Percentiles rank a stretch among this genome's conserved stretches.
Evolutionary conservation across 2,888 invertebrate species (phyloP).

Genomic region (Caenorhabditis japonica): DNA sequence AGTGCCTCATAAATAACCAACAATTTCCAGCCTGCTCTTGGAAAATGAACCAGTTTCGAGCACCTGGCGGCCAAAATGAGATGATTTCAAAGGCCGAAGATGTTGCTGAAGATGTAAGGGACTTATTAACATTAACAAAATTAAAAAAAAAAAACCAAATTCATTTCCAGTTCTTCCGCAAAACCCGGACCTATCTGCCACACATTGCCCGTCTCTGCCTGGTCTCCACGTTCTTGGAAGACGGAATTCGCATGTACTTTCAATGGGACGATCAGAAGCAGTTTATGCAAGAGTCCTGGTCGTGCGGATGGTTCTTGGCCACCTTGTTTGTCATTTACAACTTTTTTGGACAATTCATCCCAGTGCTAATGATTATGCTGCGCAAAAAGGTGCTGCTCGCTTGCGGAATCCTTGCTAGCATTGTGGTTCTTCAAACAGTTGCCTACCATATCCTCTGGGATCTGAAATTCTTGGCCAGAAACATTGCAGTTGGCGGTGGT

Average conservation of each 20-base stretch:
- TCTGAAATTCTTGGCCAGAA: conserved; percentile 92
- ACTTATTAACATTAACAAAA: not conserved
- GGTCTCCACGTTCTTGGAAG: conserved; percentile 98
- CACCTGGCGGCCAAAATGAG: conserved; percentile 60
- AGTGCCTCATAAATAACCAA: too few species aligned
- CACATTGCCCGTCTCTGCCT: conserved; percentile 95
- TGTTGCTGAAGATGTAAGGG: conserved; percentile 74
- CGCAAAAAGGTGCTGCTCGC: conserved; percentile 86
- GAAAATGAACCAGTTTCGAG: conserved; percentile 67
- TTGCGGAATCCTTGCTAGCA: conserved; percentile 92
- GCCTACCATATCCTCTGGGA: conserved; percentile 93
- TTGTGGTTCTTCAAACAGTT: conserved; percentile 89
- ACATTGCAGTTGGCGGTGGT: conserved; percentile 96
- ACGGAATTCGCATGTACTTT: conserved; percentile 98
- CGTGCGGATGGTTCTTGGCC: conserved; percentile 92
- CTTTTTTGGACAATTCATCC: conserved; percentile 93
- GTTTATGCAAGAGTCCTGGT: conserved; percentile 80
- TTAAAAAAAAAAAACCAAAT: too few species aligned
- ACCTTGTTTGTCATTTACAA: conserved; percentile 95
- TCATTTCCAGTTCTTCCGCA: conserved; percentile 74
- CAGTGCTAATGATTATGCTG: conserved; percentile 94
- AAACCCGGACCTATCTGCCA: conserved; percentile 84
- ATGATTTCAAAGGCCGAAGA: conserved; percentile 72
- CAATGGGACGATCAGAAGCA: conserved; percentile 82
- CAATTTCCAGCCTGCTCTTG: conserved; percentile 5